A percentile compares a stretch with the other conserved stretches of the same genome.
These are phyloP conservation scores for Eurytoma adleriae DNA, from an alignment of 2,888 invertebrate genomes.

Conservation along the genomic window DNA sequence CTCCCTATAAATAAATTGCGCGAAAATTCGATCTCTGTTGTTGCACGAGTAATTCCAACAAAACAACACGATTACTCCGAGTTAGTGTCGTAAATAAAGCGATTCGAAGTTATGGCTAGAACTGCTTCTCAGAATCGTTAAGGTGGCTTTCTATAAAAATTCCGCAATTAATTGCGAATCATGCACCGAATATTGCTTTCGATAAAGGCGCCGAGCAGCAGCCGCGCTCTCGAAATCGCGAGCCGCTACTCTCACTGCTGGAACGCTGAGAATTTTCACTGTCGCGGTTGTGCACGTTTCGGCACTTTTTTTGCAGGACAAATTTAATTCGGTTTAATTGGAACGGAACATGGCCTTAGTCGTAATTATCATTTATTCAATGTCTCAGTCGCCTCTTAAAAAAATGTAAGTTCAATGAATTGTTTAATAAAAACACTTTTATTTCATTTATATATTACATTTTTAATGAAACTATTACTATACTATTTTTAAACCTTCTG, in stretches of 20 bases:
- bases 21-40: neutral
- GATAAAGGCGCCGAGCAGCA: too few relatives aligned
- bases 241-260: conserved; percentile 1
- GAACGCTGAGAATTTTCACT: conserved; percentile 24
- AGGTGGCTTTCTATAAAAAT: conserved; percentile 24
- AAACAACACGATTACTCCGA: too few relatives aligned
- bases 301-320: neutral
- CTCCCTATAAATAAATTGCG: neutral
- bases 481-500: too few relatives aligned
- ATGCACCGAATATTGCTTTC: too few relatives aligned
- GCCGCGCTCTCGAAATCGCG: neutral
- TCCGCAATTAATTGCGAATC: neutral
- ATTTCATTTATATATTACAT: neutral
- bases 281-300: conserved; percentile 10
- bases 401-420: conserved; percentile 19
- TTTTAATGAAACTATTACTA: neutral
- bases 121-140: neutral
- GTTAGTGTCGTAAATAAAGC: neutral
- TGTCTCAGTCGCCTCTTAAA: neutral
- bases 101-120: neutral
- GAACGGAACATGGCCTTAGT: conserved; percentile 38
- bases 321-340: conserved; percentile 42
- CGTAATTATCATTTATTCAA: conserved; percentile 17
- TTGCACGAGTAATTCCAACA: too few relatives aligned
- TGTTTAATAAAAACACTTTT: neutral